Base-by-base conservation (phyloP, 1,140 invertebrate genomes). In the Lucilia sericata region DNA sequence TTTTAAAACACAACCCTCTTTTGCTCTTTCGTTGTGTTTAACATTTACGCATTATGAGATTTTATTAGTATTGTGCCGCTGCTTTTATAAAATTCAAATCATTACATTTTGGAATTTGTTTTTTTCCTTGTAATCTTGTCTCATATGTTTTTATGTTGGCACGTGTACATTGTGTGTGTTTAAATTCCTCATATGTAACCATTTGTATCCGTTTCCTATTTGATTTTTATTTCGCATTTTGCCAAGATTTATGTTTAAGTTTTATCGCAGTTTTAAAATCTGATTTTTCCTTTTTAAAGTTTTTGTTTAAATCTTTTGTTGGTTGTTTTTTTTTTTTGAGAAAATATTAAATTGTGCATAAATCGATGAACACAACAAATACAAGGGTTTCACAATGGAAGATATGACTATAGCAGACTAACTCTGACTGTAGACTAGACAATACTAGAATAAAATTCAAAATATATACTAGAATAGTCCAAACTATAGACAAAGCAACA, bases 61-160 rank as follows among this genome's bases (percentile, higher is more conserved):
- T 80, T 80, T 80, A 80, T 49, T 51, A 80, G 76, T 19, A 80
- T 49, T 49, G 74, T 80, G 25, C 34, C 13, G 25, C 12, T 42
- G 74, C 5, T 21, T 21, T 80, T 80, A 12, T 12, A 76, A 76
- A 76, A 42, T 42, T 76, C 74, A 76, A 76, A 76, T 80, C 76
- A 80, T 80, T 80, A 70, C 60, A 70, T n/a, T 49, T 19, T 49
- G 76, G 76, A 80, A 80, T 80, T 80, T 80, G 42, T 80, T 80
- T 49, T 80, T 42, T 51, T 80, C 25, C 25, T 30, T 30, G 25
- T 30, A 30, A 80, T 80, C 76, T 76, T 49, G 25, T 8, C 76
- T 80, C 76, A 80, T 80, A 80, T 80, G 76, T 80, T 80, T 21
- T 21, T 13, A 30, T 1, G 74, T 42, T 36, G 36, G 17, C 19